Evolutionary conservation across 2,888 invertebrate species (phyloP).

Genomic region (Embidobia sp.): DNA sequence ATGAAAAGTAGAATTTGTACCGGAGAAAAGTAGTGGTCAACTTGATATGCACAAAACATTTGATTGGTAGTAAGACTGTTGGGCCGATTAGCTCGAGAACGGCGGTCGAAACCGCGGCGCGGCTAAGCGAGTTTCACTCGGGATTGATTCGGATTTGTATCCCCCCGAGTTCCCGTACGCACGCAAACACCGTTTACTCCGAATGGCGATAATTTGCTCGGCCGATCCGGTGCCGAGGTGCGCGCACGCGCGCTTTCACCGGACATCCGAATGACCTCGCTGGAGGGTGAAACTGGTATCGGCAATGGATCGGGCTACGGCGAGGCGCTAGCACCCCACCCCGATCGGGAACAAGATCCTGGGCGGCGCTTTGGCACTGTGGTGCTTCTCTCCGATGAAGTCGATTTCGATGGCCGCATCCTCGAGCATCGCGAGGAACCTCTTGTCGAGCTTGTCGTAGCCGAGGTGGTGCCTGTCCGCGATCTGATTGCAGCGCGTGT

Average conservation of each 20-base stretch:
- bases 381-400: slow-evolving; percentile 73
- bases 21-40: no score
- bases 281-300: no score
- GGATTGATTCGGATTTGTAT: slow-evolving; percentile 29
- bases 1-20: no score
- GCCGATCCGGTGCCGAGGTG: neutral
- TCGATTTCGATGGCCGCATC: slow-evolving; percentile 78
- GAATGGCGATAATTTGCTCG: slow-evolving; percentile 24
- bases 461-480: slow-evolving; percentile 72
- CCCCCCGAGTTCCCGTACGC: neutral
- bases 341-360: slow-evolving; percentile 89
- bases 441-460: slow-evolving; percentile 69
- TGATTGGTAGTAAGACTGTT: no score
- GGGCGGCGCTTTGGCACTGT: slow-evolving; percentile 77
- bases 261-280: neutral
- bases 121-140: slow-evolving; percentile 26
- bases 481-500: slow-evolving; percentile 68
- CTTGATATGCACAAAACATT: no score
- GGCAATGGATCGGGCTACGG: no score
- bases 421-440: slow-evolving; percentile 73
- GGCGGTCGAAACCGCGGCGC: slow-evolving; percentile 4
- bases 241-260: slow-evolving; percentile 37
- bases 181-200: slow-evolving; percentile 1
- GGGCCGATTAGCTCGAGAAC: no score
- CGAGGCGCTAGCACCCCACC: slow-evolving; percentile 83